phyloP scores from a whole-genome alignment of 1,140 invertebrate species.

The Helicoverpa zea region DNA sequence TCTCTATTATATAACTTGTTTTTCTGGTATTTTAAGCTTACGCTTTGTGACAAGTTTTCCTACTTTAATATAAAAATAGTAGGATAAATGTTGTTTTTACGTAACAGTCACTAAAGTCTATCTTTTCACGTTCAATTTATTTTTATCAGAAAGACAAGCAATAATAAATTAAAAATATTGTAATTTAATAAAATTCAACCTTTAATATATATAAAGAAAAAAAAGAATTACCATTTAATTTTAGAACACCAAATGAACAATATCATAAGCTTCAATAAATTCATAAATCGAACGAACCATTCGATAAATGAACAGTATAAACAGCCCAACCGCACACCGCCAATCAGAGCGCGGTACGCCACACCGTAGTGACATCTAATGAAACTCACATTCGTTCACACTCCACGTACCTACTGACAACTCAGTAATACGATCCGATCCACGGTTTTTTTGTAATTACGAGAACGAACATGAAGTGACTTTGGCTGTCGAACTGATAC shows the following conservation, averaged over 20 bases:
- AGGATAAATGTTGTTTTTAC: neutral
- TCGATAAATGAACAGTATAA: constrained; percentile 10
- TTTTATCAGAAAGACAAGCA: no score
- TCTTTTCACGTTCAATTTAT: no score
- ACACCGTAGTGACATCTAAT: constrained; percentile 35
- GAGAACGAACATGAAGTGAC: neutral
- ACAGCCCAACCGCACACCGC: constrained; percentile 1
- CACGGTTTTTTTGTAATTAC: constrained; percentile 2
- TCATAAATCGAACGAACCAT: neutral
- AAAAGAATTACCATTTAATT: neutral
- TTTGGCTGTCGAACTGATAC: neutral
- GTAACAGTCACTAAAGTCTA: no score
- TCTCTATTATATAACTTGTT: no score
- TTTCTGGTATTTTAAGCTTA: no score
- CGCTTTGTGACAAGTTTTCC: no score
- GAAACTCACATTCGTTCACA: constrained; percentile 38
- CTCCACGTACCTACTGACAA: constrained; percentile 21
- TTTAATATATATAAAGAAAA: neutral
- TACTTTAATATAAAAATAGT: no score
- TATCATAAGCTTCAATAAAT: neutral
- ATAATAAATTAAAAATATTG: no score
- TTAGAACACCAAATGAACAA: neutral
- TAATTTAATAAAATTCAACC: no score
- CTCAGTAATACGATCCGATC: constrained; percentile 19
- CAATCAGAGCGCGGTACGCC: constrained; percentile 16